phyloP scores from a whole-genome alignment of 2,797 vertebrate genomes.

The Distichodus sexfasciatus region DNA sequence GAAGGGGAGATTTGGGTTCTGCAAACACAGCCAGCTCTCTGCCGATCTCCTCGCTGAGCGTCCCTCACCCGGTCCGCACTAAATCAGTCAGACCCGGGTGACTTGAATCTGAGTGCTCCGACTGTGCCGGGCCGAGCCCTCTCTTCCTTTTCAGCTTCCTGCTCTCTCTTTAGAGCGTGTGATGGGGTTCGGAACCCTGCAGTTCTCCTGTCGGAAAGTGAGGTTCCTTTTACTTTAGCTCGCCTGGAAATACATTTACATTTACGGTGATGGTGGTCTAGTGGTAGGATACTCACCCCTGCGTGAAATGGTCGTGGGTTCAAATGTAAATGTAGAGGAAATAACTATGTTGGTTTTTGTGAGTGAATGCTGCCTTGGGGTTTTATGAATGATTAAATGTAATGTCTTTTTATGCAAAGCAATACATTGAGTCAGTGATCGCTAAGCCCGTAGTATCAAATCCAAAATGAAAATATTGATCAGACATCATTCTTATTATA shows the following conservation, averaged over 20 bases:
- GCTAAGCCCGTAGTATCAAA: too few species aligned
- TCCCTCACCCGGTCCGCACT: conserved; percentile 38
- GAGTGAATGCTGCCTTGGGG: conserved; percentile 7
- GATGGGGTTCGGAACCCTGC: conserved; percentile 5
- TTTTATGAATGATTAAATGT: neutral
- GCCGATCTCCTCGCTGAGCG: conserved; percentile 11
- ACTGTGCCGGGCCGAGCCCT: conserved; percentile 4
- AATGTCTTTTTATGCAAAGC: conserved; percentile 4
- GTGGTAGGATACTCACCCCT: too few species aligned
- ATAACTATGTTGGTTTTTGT: conserved; percentile 4
- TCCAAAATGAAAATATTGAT: too few species aligned
- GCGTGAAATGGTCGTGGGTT: too few species aligned
- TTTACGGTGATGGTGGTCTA: too few species aligned
- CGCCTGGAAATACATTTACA: conserved; percentile 18
- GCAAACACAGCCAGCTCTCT: conserved; percentile 34
- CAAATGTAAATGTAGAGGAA: neutral
- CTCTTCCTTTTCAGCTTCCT: conserved; percentile 10
- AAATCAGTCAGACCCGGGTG: conserved; percentile 33
- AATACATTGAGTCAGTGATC: too few species aligned
- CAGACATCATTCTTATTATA: too few species aligned
- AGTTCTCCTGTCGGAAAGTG: conserved; percentile 5
- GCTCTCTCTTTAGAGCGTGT: conserved; percentile 20
- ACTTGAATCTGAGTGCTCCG: conserved; percentile 23
- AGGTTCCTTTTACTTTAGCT: neutral
- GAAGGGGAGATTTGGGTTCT: conserved; percentile 1